Conservation (phyloP, 2,888 invertebrate genomes). For the Poecilus cupreus region DNA sequence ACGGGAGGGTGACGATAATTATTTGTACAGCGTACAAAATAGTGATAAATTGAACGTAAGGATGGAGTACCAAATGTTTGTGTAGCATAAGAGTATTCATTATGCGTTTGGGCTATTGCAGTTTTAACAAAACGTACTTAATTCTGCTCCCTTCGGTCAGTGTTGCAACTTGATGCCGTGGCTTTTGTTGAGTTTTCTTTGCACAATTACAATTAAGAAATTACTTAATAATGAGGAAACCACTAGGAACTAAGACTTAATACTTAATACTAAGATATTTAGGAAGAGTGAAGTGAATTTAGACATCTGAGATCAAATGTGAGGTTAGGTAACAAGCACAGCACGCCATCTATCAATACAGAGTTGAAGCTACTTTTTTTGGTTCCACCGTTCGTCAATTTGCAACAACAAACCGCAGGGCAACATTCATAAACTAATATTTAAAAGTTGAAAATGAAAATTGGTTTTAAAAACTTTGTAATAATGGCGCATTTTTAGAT, state of each 20-base stretch:
- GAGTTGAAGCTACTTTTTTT: constrained; percentile 44
- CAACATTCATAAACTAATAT: constrained; percentile 7
- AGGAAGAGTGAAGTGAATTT: not conserved
- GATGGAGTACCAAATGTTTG: constrained; percentile 72
- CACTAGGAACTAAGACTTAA: constrained; percentile 27
- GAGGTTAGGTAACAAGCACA: constrained; percentile 19
- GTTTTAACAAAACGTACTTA: constrained; percentile 68
- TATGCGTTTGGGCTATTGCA: constrained; percentile 73
- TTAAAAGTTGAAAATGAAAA: constrained; percentile 44
- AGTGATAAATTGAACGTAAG: constrained; percentile 69
- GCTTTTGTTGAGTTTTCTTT: constrained; percentile 41
- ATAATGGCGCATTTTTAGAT: constrained; percentile 49
- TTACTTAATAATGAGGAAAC: not conserved
- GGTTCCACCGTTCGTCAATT: constrained; percentile 1
- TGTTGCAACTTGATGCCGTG: not conserved
- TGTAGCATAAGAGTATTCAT: constrained; percentile 69
- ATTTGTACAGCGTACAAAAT: constrained; percentile 33
- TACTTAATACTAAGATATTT: constrained; percentile 35
- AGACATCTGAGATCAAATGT: constrained; percentile 22
- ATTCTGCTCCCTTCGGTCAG: not conserved
- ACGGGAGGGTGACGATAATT: not conserved
- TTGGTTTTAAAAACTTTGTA: constrained; percentile 53
- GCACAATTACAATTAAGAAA: constrained; percentile 11
- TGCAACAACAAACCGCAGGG: not conserved
- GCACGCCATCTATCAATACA: constrained; percentile 29